Base-by-base conservation (phyloP, 2,888 invertebrate genomes). In the Alloplasta piceator region DNA sequence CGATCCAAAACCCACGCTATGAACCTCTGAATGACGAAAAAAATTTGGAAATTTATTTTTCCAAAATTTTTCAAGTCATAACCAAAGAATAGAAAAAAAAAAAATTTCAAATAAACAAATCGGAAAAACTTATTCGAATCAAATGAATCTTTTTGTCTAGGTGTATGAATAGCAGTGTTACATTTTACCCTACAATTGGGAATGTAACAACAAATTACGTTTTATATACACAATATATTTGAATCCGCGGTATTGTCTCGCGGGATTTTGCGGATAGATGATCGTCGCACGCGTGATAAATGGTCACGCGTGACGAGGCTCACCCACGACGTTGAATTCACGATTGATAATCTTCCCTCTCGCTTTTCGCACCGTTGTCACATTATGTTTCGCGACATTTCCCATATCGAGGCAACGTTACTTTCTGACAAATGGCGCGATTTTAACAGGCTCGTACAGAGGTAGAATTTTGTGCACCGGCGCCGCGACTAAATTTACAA, bases 241-340 rank as follows among this genome's bases (percentile, higher is more conserved):
- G 16, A 6, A 48, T 58, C 26, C 26, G 26, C 26, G 26, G 26
- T 56, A 46, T 48, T 36, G 55, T 55, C 73, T 56, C 78, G 68
- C 67, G 78, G 66, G 78, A 73, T 63, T 73, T 36, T 67, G 46
- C 61, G 68, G 67, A 72, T 63, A 50, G 73, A 73, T 63, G 73
- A 78, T 78, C 55, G 78, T 63, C 55, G 56, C 56, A 14, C 41
- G 12, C 12, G 73, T 78, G 78, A 78, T 78, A 68, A 73, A 78
- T 78, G 68, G 56, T 14, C 46, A 46, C 10, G 55, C 2, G 43
- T 61, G 39, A 61, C 68, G 48, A 73, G 63, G 48, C 63, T 48
- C 16, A 56, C 63, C 66, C 68, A 58, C 77, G 12, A 6, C 14
- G 71, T 63, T 70, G 64, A 64, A 71, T 66, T 50, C 58, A 71